A percentile compares a stretch with the other conserved stretches of the same genome.
phyloP scores from a whole-genome alignment of 30 jellyfish, hydroid and myxozoan species.

The Cassiopea andromeda region DNA sequence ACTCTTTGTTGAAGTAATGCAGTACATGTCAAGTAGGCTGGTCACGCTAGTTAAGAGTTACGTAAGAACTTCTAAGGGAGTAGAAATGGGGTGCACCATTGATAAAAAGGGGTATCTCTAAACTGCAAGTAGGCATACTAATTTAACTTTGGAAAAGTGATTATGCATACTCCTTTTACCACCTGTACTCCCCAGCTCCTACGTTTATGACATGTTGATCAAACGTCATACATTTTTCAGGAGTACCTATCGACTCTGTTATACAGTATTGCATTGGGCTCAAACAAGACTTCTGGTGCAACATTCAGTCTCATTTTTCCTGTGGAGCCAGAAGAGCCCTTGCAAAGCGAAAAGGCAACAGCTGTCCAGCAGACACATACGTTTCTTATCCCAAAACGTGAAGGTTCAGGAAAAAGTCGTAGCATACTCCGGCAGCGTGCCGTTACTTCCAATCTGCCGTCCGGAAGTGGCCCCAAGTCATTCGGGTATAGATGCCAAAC shows the following conservation, averaged over 20 bases:
- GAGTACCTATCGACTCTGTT: slow-evolving; percentile 67
- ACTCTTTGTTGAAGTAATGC: no score
- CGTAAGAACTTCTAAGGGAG: no score
- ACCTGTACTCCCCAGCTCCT: no score
- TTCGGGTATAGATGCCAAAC: slow-evolving; percentile 64
- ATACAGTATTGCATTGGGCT: slow-evolving; percentile 67
- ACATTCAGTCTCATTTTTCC: slow-evolving; percentile 72
- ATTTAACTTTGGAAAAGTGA: no score
- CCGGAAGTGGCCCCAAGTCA: slow-evolving; percentile 64
- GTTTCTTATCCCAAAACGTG: slow-evolving; percentile 71
- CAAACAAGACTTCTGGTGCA: slow-evolving; percentile 71
- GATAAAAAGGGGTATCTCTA: no score
- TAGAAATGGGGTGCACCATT: no score
- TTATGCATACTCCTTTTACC: no score
- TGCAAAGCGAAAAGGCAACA: slow-evolving; percentile 37
- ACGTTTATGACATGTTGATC: no score
- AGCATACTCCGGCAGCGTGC: slow-evolving; percentile 54
- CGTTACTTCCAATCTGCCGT: slow-evolving; percentile 25
- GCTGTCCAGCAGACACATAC: slow-evolving; percentile 75
- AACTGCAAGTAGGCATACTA: no score
- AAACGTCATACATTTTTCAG: slow-evolving; percentile 26
- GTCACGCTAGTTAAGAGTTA: no score
- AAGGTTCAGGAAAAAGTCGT: slow-evolving; percentile 47
- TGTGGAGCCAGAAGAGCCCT: slow-evolving; percentile 31
- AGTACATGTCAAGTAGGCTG: no score